Evolutionary conservation across 1,140 invertebrate genomes (phyloP).

Genomic region (Teleopsis dalmanni): DNA sequence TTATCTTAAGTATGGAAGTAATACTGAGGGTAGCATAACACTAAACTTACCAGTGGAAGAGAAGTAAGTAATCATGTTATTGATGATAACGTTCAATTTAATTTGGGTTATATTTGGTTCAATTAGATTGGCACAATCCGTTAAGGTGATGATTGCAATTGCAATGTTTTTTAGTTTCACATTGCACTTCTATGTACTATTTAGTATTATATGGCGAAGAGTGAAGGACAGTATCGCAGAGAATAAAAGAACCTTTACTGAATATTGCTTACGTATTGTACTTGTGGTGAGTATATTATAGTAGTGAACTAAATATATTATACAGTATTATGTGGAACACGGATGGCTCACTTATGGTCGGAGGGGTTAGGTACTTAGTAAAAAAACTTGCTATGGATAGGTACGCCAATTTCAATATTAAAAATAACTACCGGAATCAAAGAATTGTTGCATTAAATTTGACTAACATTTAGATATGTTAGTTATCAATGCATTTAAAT

Average conservation of each 20-base stretch:
- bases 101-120: slow-evolving; percentile 26
- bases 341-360: too few relatives aligned
- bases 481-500: too few relatives aligned
- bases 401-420: too few relatives aligned
- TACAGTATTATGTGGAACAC: too few relatives aligned
- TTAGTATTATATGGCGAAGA: slow-evolving; percentile 89
- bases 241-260: slow-evolving; percentile 51
- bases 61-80: too few relatives aligned
- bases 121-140: slow-evolving; percentile 75
- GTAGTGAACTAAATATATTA: too few relatives aligned
- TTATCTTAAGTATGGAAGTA: slow-evolving; percentile 73
- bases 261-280: slow-evolving; percentile 54
- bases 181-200: slow-evolving; percentile 93
- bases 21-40: slow-evolving; percentile 64
- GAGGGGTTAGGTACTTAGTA: too few relatives aligned
- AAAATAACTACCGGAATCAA: too few relatives aligned
- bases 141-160: slow-evolving; percentile 85
- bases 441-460: too few relatives aligned
- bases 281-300: slow-evolving; percentile 50
- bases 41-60: slow-evolving; percentile 65
- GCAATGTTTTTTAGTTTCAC: slow-evolving; percentile 91
- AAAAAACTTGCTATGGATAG: too few relatives aligned
- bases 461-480: too few relatives aligned
- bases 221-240: slow-evolving; percentile 46
- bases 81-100: too few relatives aligned